phyloP scores from a whole-genome alignment of 2,888 invertebrate genomes.

The Hyalella azteca region DNA sequence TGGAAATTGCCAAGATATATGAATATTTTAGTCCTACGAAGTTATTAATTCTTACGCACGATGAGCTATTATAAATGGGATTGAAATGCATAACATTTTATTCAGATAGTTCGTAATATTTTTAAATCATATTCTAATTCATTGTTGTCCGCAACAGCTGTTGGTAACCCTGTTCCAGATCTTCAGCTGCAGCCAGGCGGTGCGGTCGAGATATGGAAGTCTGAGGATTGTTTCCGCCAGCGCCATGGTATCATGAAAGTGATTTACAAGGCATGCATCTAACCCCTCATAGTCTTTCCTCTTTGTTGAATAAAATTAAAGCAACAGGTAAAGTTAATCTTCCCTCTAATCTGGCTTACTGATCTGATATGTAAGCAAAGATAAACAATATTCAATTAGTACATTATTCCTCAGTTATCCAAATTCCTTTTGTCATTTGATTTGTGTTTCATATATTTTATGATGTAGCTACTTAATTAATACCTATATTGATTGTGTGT shows the following conservation, averaged over 20 bases:
- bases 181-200: constrained; percentile 25
- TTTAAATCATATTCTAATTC: neutral
- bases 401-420: too few relatives aligned
- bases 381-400: too few relatives aligned
- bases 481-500: too few relatives aligned
- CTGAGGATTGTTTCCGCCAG: neutral
- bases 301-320: neutral
- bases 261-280: constrained; percentile 1
- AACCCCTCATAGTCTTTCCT: neutral
- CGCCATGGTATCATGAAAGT: constrained; percentile 18
- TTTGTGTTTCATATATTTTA: too few relatives aligned
- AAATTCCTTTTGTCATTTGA: too few relatives aligned
- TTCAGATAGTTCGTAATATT: neutral
- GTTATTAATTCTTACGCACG: neutral
- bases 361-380: too few relatives aligned
- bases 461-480: too few relatives aligned
- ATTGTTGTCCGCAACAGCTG: neutral
- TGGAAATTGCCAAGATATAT: neutral
- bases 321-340: neutral
- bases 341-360: too few relatives aligned
- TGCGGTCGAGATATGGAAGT: neutral
- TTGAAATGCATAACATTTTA: neutral
- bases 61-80: neutral
- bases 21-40: neutral
- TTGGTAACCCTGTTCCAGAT: constrained; percentile 31